phyloP scores from a whole-genome alignment of 2,113 vertebrate genomes.

The Brachyhypopomus gauderio region DNA sequence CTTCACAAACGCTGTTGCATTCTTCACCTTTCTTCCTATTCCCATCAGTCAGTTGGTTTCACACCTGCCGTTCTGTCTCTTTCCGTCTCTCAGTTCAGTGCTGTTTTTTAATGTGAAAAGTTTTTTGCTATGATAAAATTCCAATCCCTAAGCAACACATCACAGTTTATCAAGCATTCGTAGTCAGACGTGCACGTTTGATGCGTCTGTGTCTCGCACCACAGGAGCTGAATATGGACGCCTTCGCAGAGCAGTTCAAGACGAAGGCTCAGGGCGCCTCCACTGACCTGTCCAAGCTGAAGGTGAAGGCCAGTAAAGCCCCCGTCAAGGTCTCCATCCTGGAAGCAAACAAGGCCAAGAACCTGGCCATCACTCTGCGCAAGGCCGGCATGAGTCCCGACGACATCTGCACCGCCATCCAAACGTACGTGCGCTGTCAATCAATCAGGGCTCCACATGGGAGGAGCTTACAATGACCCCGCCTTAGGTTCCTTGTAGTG shows the following conservation, averaged over 20 bases:
- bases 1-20: too few species aligned
- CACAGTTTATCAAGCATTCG: too few species aligned
- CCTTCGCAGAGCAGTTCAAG: slow-evolving; percentile 94
- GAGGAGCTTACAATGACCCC: neutral
- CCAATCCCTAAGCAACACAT: too few species aligned
- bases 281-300: slow-evolving; percentile 73
- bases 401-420: slow-evolving; percentile 88
- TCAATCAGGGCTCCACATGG: neutral
- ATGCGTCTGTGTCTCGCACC: neutral
- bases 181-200: neutral
- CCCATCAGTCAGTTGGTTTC: too few species aligned
- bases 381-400: slow-evolving; percentile 82
- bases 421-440: slow-evolving; percentile 75
- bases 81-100: too few species aligned
- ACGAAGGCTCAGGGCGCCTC: slow-evolving; percentile 86
- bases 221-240: slow-evolving; percentile 93
- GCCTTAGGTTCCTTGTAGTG: too few species aligned
- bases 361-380: slow-evolving; percentile 92
- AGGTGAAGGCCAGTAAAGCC: slow-evolving; percentile 79
- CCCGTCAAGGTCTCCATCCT: slow-evolving; percentile 86
- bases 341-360: slow-evolving; percentile 92
- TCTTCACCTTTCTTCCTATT: too few species aligned
- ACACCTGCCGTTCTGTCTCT: too few species aligned
- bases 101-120: too few species aligned
- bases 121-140: too few species aligned